phyloP scores from a whole-genome alignment of 2,888 invertebrate genomes.

The Merodon equestris region DNA sequence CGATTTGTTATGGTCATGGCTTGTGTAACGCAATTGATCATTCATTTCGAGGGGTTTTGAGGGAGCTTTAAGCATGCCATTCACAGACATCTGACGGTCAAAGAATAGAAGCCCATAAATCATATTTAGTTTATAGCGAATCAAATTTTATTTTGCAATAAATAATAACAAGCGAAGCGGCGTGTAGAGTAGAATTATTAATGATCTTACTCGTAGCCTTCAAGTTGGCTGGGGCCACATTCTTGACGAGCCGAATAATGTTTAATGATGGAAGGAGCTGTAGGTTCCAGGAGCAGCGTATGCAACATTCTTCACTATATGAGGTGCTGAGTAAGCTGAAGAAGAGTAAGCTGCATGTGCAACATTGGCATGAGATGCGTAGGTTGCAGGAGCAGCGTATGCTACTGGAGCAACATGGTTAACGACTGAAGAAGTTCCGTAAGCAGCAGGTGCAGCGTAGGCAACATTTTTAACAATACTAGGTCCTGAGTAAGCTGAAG shows the following conservation, averaged over 20 bases:
- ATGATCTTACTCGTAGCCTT: constrained; percentile 36
- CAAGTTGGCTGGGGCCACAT: constrained; percentile 27
- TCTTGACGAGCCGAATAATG: no score
- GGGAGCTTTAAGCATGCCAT: no score
- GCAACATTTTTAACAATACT: not conserved
- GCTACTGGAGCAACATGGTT: constrained; percentile 60
- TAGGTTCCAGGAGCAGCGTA: no score
- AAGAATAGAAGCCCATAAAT: no score
- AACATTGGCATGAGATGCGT: constrained; percentile 26
- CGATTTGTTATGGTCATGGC: no score
- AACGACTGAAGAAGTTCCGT: constrained; percentile 48
- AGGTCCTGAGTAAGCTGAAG: constrained; percentile 31
- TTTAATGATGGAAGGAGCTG: no score
- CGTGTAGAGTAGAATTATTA: not conserved
- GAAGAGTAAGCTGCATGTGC: not conserved
- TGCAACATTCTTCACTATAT: no score
- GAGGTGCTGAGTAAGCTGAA: no score
- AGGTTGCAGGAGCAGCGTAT: constrained; percentile 36
- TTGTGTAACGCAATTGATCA: no score
- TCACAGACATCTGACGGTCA: no score
- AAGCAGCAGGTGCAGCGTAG: constrained; percentile 55
- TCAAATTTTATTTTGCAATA: constrained; percentile 15
- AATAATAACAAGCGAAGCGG: constrained; percentile 15
- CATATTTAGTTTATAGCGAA: no score
- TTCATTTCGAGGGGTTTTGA: no score